phyloP scores from a whole-genome alignment of 2,113 vertebrate genomes.

The Hemicordylus capensis region DNA sequence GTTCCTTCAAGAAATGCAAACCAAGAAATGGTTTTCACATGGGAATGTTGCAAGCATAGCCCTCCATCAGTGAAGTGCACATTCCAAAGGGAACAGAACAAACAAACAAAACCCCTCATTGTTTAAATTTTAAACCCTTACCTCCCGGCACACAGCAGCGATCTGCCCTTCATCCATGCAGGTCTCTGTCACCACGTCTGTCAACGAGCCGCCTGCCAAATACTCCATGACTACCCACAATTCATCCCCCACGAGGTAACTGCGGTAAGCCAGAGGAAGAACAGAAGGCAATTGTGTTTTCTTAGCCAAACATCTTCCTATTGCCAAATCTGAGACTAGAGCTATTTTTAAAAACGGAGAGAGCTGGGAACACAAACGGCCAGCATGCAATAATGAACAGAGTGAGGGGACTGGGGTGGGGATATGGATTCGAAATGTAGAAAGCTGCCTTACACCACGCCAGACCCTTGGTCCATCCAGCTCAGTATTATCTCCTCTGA shows the following conservation, averaged over 20 bases:
- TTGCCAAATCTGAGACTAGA: neutral
- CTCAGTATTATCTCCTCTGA: no score
- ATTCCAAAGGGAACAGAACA: neutral
- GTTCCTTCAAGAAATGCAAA: no score
- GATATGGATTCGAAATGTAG: no score
- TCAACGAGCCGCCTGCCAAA: slow-evolving; percentile 94
- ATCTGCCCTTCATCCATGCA: slow-evolving; percentile 99
- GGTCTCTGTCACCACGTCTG: slow-evolving; percentile 95
- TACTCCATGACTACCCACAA: slow-evolving; percentile 99
- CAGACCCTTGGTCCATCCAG: no score
- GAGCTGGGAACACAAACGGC: no score
- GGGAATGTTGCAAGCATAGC: neutral
- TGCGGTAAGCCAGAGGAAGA: slow-evolving; percentile 57
- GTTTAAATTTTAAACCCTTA: slow-evolving; percentile 56
- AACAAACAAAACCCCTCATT: neutral
- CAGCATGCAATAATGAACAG: neutral
- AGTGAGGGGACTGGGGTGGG: neutral
- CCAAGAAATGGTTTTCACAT: no score
- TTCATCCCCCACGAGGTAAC: slow-evolving; percentile 97
- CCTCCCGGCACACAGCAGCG: slow-evolving; percentile 95
- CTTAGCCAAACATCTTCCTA: neutral
- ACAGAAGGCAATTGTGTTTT: neutral
- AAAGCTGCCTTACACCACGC: no score
- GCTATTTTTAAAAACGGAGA: neutral
- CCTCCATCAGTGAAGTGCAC: neutral